Conservation (phyloP, 2,888 invertebrate genomes). For the Eilema griseolum region DNA sequence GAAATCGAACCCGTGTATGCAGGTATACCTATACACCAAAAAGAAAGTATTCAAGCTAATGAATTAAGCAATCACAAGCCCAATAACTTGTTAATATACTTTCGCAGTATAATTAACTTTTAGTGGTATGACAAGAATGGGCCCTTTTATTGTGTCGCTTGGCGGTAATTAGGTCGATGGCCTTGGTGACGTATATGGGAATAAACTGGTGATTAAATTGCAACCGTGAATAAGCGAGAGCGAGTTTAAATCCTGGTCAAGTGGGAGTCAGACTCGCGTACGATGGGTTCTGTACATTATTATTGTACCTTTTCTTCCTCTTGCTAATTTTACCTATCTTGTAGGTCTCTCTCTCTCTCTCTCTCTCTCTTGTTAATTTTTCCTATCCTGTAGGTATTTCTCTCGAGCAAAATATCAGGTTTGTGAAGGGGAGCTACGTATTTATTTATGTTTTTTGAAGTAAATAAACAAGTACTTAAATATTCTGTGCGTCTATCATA, state of each 20-base stretch:
- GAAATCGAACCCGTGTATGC: too few species aligned
- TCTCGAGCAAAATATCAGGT: too few species aligned
- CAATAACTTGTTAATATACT: not conserved
- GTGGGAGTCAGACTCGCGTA: not conserved
- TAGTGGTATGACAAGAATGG: not conserved
- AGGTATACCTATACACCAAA: not conserved
- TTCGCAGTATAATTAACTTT: slow-evolving; percentile 7
- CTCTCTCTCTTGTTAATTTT: too few species aligned
- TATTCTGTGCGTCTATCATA: too few species aligned
- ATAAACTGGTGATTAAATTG: not conserved
- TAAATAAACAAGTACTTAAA: too few species aligned
- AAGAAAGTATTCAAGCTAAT: not conserved
- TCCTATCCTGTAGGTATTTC: too few species aligned
- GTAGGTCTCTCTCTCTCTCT: too few species aligned
- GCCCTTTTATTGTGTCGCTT: not conserved
- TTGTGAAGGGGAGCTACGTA: too few species aligned
- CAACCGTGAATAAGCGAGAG: not conserved
- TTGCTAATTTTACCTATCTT: too few species aligned
- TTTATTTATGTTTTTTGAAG: too few species aligned
- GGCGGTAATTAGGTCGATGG: slow-evolving; percentile 10
- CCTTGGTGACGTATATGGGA: not conserved
- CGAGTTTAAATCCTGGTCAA: not conserved
- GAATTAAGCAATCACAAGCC: not conserved
- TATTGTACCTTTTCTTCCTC: too few species aligned
- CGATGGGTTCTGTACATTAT: not conserved